Percentiles rank a stretch among this genome's conserved stretches.
phyloP scores from a whole-genome alignment of 1,140 invertebrate genomes.

The Temnothorax longispinosus region DNA sequence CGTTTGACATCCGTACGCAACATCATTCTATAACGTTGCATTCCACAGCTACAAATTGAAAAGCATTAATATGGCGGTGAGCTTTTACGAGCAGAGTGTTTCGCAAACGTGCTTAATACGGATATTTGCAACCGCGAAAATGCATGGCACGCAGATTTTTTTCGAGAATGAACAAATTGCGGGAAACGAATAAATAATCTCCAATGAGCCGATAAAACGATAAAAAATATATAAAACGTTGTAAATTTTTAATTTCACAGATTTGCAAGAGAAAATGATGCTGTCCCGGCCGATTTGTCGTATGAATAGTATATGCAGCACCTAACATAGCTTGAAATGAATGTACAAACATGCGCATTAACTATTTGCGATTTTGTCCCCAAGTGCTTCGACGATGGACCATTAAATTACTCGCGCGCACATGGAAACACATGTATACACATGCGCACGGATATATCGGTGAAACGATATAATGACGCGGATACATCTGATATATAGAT shows the following conservation, averaged over 20 bases:
- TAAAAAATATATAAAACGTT: not conserved
- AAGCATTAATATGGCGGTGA: slow-evolving; percentile 45
- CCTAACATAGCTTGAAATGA: not conserved
- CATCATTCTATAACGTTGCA: slow-evolving; percentile 19
- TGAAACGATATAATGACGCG: slow-evolving; percentile 38
- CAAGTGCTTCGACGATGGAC: not conserved
- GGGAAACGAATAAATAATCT: not conserved
- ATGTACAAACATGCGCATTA: not conserved
- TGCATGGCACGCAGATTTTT: slow-evolving; percentile 4
- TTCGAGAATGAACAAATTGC: not conserved
- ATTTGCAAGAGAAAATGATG: not conserved
- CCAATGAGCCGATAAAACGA: not conserved
- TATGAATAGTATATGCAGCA: not conserved
- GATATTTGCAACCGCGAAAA: slow-evolving; percentile 33
- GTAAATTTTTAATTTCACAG: not conserved
- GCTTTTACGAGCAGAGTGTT: slow-evolving; percentile 33
- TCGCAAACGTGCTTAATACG: not conserved
- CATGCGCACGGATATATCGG: not conserved
- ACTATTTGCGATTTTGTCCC: slow-evolving; percentile 3
- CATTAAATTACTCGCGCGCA: slow-evolving; percentile 41
- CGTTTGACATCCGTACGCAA: slow-evolving; percentile 31
- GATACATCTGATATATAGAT: slow-evolving; percentile 30
- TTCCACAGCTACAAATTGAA: slow-evolving; percentile 52
- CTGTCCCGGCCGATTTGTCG: not conserved
- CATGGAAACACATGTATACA: not conserved